Evolutionary conservation across 2,797 vertebrate species (phyloP).

Genomic region (Hephaestus fuliginosus): DNA sequence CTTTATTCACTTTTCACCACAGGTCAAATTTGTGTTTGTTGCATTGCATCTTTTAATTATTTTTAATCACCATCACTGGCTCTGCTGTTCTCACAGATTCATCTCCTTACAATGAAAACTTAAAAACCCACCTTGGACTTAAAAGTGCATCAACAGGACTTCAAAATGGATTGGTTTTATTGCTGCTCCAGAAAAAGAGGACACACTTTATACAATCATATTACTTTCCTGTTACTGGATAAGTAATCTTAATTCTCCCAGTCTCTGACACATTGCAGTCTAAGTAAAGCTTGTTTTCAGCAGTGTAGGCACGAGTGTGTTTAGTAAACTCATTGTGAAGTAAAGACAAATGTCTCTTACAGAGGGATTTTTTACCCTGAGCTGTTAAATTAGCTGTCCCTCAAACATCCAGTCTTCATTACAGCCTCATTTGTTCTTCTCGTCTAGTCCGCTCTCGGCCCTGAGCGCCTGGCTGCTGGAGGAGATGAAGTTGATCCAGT

Average conservation of each 20-base stretch:
- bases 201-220: conserved; percentile 21
- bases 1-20: not conserved
- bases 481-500: conserved; percentile 92
- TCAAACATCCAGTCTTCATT: not conserved
- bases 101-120: not conserved
- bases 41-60: no score
- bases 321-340: conserved; percentile 16
- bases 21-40: not conserved
- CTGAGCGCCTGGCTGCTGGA: conserved; percentile 91
- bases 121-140: not conserved
- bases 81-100: not conserved
- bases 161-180: conserved; percentile 16
- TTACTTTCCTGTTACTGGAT: not conserved
- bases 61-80: no score
- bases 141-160: not conserved
- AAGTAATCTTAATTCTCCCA: not conserved
- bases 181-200: conserved; percentile 3
- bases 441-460: conserved; percentile 85
- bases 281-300: conserved; percentile 8
- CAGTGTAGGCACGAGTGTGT: conserved; percentile 60
- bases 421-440: conserved; percentile 82
- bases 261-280: not conserved
- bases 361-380: not conserved
- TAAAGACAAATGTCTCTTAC: conserved; percentile 2
- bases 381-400: conserved; percentile 8